Evolutionary conservation across 2,888 invertebrate genomes (phyloP).

Genomic region (Nymphalis polychloros): DNA sequence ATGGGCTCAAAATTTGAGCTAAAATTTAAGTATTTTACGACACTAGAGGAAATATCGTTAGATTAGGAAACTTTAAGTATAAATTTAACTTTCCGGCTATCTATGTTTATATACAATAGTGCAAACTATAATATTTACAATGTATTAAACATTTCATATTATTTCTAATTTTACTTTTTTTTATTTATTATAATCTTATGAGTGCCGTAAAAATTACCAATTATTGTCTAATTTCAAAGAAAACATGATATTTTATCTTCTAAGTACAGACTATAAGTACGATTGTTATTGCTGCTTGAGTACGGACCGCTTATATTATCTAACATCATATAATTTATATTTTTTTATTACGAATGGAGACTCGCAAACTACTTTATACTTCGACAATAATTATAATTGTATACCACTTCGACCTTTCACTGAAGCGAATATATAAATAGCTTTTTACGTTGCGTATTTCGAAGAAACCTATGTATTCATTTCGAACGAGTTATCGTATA

Average conservation of each 20-base stretch:
- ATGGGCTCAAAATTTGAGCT: background rate
- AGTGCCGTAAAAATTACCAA: constrained; percentile 8
- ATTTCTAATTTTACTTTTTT: background rate
- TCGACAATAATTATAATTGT: background rate
- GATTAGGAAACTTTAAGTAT: background rate
- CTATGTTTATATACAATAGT: constrained; percentile 26
- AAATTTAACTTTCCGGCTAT: constrained; percentile 1
- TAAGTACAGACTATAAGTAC: constrained; percentile 33
- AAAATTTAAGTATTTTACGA: background rate
- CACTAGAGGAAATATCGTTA: background rate
- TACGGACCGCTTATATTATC: constrained; percentile 11
- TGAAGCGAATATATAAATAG: background rate
- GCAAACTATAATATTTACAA: constrained; percentile 38
- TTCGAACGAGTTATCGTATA: background rate
- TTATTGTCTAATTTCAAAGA: constrained; percentile 26
- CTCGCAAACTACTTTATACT: background rate
- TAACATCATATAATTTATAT: background rate
- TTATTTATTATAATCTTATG: constrained; percentile 9
- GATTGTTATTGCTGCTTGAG: constrained; percentile 15
- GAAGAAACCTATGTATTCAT: too few relatives aligned
- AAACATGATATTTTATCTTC: constrained; percentile 15
- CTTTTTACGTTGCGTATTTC: too few relatives aligned
- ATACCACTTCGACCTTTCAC: background rate
- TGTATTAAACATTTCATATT: constrained; percentile 12
- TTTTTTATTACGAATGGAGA: constrained; percentile 16